Evolutionary conservation across 2,113 vertebrate species (phyloP).

Genomic region (Eurypyga helias): DNA sequence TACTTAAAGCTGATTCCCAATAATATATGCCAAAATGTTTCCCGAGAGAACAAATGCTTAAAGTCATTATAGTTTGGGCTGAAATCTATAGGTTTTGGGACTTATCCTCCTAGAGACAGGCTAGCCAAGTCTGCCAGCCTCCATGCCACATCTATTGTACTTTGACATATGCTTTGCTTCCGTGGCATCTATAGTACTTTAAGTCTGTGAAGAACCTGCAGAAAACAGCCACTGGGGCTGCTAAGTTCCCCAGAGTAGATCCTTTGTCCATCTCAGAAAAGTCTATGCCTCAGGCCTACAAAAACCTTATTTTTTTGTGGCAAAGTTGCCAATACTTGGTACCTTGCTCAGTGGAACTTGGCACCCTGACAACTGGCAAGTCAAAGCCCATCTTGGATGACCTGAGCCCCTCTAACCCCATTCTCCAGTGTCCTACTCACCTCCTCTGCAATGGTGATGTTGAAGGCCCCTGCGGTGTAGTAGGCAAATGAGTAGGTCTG

Average conservation of each 20-base stretch:
- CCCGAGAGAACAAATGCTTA: not conserved
- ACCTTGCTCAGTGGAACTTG: not conserved
- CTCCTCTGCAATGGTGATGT: slow-evolving; percentile 62
- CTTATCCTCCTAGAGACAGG: not conserved
- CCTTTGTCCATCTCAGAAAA: not conserved
- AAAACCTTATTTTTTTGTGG: not conserved
- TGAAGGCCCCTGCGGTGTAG: slow-evolving; percentile 68
- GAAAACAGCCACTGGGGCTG: not conserved
- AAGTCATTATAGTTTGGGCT: not conserved
- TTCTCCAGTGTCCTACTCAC: slow-evolving; percentile 44
- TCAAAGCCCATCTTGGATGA: not conserved
- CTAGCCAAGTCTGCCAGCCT: not conserved
- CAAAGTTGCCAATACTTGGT: not conserved
- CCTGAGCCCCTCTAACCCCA: not conserved
- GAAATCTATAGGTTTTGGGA: not conserved
- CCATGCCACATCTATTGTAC: not conserved
- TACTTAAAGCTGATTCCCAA: not conserved
- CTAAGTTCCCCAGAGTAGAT: not conserved
- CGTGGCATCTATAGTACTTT: not conserved
- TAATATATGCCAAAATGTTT: not conserved
- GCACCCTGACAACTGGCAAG: not conserved
- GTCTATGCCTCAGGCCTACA: not conserved
- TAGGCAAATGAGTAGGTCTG: slow-evolving; percentile 69
- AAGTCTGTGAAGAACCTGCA: not conserved
- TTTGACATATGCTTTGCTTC: not conserved